Evolutionary conservation across 2,797 vertebrate genomes (phyloP), one percentile per base, ranked within the genome.

Genomic region (Phoxinus dragarum): DNA sequence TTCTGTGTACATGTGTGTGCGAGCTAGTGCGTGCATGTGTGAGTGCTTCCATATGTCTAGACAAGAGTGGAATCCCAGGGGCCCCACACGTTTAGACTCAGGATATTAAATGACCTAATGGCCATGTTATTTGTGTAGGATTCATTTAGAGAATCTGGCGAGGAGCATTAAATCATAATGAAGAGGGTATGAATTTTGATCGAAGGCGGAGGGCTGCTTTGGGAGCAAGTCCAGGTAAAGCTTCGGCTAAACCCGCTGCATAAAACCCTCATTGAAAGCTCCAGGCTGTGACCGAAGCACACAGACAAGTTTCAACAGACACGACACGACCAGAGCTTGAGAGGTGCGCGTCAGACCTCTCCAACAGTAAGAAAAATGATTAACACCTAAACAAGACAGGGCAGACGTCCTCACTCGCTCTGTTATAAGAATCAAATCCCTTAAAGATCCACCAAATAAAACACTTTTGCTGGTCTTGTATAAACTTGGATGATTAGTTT

Each of bases 21-120:
- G 67, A 40, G 79, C 49, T 75, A 19, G 44, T 64, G 80, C 31
- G 54, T 77, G 76, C 75, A 80, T 77, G 64, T 76, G 83, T 89
- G 88, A 90, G 84, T 90, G 77, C 86, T 91, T 91, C 90, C 90
- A 90, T 90, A 88, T 90, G 90, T 91, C 89, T 90, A 91, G 90
- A 91, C 89, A 88, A 86, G 88, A 85, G 88, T 79, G 68, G 85
- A 86, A 87, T 89, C 89, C 90, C 85, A 80, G 81, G 88, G 88
- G 89, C 79, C 84, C 86, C 72, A 86, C 88, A 75, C 85, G 80
- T 91, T 90, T 91, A 86, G 81, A 89, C 88, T 85, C 88, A 87
- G 88, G 90, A 90, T 89, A 90, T 89, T 90, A 88, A 90, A 90
- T 90, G 88, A 91, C 88, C 88, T 89, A 89, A 90, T 89, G 89